A percentile compares a stretch with the other conserved stretches of the same genome.
phyloP scores from a whole-genome alignment of 2,113 vertebrate genomes.

The Elephantulus edwardii region DNA sequence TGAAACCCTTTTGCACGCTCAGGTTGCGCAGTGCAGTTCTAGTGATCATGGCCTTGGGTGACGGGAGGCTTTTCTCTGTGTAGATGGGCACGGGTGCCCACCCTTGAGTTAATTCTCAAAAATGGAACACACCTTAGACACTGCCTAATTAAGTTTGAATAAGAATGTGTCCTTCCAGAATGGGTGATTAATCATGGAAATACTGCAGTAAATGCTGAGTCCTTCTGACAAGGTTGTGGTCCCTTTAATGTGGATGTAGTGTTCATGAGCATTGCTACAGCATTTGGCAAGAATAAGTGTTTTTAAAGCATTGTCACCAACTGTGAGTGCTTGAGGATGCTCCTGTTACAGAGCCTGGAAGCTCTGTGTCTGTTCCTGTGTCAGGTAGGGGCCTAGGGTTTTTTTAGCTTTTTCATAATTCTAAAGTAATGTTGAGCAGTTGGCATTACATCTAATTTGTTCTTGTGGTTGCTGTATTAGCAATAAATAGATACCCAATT shows the following conservation, averaged over 20 bases:
- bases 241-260: no score
- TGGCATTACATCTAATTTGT: slow-evolving; percentile 35
- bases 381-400: neutral
- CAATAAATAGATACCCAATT: slow-evolving; percentile 65
- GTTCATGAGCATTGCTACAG: neutral
- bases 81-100: no score
- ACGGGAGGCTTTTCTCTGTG: no score
- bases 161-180: neutral
- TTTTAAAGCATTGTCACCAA: neutral
- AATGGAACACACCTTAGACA: neutral
- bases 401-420: neutral
- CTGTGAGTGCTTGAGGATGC: neutral
- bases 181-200: neutral
- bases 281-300: no score
- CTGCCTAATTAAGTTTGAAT: no score
- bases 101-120: no score
- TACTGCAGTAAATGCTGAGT: fast-evolving
- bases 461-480: slow-evolving; percentile 37
- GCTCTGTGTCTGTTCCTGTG: neutral
- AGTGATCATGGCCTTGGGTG: slow-evolving; percentile 92
- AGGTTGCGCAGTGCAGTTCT: slow-evolving; percentile 92
- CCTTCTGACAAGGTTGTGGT: neutral
- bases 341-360: neutral
- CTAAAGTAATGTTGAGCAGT: slow-evolving; percentile 34
- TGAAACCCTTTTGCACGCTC: slow-evolving; percentile 95